phyloP scores from a whole-genome alignment of 2,797 vertebrate genomes.

The Acipenser ruthenus region DNA sequence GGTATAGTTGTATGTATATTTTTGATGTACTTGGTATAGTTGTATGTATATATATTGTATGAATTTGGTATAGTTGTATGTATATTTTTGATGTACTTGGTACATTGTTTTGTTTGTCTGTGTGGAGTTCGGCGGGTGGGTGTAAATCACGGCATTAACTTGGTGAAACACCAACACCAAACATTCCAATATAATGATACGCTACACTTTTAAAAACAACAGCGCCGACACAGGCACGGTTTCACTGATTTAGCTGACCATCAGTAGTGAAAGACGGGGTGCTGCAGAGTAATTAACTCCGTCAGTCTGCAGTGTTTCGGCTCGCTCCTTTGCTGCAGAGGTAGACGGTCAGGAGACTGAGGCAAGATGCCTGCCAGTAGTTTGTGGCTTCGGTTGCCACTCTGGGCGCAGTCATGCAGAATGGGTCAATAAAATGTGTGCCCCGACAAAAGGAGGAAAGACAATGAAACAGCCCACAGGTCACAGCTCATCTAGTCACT shows the following conservation, averaged over 20 bases:
- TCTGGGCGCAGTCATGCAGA: slow-evolving; percentile 44
- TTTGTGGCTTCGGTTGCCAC: slow-evolving; percentile 36
- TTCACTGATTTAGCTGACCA: background rate
- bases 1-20: background rate
- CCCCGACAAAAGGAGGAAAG: slow-evolving; percentile 49
- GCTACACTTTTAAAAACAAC: background rate
- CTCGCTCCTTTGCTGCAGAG: background rate
- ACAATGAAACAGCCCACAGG: slow-evolving; percentile 64
- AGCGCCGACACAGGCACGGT: background rate
- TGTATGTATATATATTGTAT: too few relatives aligned
- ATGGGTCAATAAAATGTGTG: slow-evolving; percentile 54
- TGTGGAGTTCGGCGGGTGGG: background rate
- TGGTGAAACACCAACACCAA: background rate
- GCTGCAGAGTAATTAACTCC: background rate
- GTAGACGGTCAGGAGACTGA: background rate
- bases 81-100: background rate
- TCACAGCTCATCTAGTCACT: slow-evolving; percentile 59
- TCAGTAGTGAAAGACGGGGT: background rate
- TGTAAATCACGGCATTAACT: background rate
- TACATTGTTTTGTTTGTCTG: background rate
- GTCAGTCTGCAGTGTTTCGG: background rate
- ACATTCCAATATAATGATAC: background rate
- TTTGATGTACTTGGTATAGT: background rate
- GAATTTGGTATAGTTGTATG: background rate
- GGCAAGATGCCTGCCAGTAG: slow-evolving; percentile 25